Percentiles rank a stretch among this genome's conserved stretches.
Evolutionary conservation across 2,113 vertebrate species (phyloP).

Genomic region (Semnornis frantzii): DNA sequence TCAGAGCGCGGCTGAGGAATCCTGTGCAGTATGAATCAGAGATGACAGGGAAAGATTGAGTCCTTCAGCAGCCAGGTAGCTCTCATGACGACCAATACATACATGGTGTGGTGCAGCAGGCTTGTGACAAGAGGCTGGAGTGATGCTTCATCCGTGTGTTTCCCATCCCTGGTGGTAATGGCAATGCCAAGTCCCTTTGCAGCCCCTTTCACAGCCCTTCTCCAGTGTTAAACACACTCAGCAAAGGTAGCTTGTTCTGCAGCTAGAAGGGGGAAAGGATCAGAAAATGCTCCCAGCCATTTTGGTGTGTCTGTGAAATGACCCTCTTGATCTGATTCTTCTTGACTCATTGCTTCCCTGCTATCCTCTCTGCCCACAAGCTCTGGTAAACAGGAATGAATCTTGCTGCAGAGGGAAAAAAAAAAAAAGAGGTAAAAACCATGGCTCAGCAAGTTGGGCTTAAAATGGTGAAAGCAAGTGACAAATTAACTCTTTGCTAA

Average conservation of each 20-base stretch:
- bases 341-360: background rate
- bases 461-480: background rate
- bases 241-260: background rate
- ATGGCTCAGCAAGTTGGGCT: conserved; percentile 1
- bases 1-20: background rate
- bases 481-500: background rate
- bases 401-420: background rate
- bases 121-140: fast-evolving
- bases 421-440: background rate
- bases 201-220: background rate
- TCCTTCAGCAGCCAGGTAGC: background rate
- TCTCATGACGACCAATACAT: fast-evolving
- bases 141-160: fast-evolving
- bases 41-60: background rate
- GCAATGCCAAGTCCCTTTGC: background rate
- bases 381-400: background rate
- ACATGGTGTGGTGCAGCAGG: fast-evolving
- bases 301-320: background rate
- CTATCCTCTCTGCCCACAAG: background rate
- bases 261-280: background rate
- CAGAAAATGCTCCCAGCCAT: background rate
- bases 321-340: conserved; percentile 20
- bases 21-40: background rate
- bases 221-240: background rate
- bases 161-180: fast-evolving